phyloP scores from a whole-genome alignment of 37 sponge, comb jelly and placozoan species.

The Sycon ciliatum region DNA sequence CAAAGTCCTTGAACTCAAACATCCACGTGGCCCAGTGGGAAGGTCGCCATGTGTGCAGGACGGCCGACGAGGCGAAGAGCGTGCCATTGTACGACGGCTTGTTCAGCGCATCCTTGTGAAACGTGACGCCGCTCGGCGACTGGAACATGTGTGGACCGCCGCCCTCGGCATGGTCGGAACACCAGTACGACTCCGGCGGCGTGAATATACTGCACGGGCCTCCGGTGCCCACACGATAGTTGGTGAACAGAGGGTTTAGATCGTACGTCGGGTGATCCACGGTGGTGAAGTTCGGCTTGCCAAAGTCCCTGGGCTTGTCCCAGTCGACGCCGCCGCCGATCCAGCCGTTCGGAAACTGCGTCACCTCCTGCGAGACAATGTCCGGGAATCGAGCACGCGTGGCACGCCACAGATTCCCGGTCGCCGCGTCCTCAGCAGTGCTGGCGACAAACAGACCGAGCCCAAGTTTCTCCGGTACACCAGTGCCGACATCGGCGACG shows the following conservation, averaged over 20 bases:
- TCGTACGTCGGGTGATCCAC: constrained; percentile 2
- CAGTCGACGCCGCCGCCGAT: constrained; percentile 19
- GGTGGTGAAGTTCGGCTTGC: constrained; percentile 21
- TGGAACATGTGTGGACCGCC: constrained; percentile 32
- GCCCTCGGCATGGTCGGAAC: constrained; percentile 19
- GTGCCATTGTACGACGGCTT: background rate
- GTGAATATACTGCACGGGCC: constrained; percentile 36
- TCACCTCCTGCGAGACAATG: background rate
- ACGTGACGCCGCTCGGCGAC: constrained; percentile 10
- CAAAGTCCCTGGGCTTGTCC: constrained; percentile 18
- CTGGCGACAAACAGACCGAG: background rate
- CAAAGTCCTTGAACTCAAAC: background rate
- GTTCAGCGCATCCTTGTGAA: constrained; percentile 31
- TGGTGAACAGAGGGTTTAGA: constrained; percentile 15
- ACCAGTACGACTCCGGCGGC: constrained; percentile 59
- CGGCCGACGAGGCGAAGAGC: background rate
- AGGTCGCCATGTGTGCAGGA: background rate
- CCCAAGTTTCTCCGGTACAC: too few relatives aligned
- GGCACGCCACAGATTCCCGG: background rate
- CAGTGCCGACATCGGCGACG: background rate
- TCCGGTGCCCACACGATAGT: constrained; percentile 41
- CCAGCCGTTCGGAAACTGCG: constrained; percentile 49
- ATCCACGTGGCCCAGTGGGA: background rate
- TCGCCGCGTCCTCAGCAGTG: too few relatives aligned
- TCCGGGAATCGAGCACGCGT: background rate